These are phyloP conservation scores for Mnemiopsis leidyi DNA, from an alignment of 37 sponge, comb jelly and placozoan species.

Conservation along the genomic window DNA sequence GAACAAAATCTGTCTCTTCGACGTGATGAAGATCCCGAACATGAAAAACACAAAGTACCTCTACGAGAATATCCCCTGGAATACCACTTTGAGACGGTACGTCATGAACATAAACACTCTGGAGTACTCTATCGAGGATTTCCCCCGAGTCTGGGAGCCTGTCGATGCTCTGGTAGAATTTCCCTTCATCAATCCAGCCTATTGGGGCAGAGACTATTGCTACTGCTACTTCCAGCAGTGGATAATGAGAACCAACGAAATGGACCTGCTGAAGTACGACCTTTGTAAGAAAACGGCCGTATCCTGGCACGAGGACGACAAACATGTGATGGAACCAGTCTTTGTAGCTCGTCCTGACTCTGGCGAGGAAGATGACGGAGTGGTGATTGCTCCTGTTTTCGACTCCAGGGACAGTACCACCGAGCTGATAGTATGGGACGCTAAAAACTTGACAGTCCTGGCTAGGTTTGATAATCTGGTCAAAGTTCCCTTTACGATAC, in stretches of 20 bases:
- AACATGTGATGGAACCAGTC: constrained; percentile 32
- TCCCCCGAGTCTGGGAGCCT: constrained; percentile 19
- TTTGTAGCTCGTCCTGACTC: not conserved
- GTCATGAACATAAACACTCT: constrained; percentile 4
- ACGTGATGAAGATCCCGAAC: not conserved
- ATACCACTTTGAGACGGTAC: constrained; percentile 31
- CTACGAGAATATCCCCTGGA: constrained; percentile 15
- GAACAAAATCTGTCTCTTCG: not conserved
- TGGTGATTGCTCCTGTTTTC: constrained; percentile 5
- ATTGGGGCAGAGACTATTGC: constrained; percentile 24
- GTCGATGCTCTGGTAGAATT: constrained; percentile 19
- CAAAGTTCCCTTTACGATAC: constrained; percentile 28
- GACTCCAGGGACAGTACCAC: not conserved
- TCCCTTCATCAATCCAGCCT: constrained; percentile 12
- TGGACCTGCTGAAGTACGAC: constrained; percentile 52
- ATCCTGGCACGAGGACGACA: not conserved
- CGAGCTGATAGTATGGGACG: constrained; percentile 30
- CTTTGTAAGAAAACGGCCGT: not conserved
- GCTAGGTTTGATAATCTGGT: constrained; percentile 5
- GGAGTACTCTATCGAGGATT: not conserved
- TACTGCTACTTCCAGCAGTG: constrained; percentile 55
- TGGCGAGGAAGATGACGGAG: not conserved
- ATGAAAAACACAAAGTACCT: not conserved
- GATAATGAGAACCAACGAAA: not conserved
- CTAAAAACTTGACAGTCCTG: not conserved